Conservation (phyloP, 2,888 invertebrate species). For the Caenorhabditis japonica region DNA sequence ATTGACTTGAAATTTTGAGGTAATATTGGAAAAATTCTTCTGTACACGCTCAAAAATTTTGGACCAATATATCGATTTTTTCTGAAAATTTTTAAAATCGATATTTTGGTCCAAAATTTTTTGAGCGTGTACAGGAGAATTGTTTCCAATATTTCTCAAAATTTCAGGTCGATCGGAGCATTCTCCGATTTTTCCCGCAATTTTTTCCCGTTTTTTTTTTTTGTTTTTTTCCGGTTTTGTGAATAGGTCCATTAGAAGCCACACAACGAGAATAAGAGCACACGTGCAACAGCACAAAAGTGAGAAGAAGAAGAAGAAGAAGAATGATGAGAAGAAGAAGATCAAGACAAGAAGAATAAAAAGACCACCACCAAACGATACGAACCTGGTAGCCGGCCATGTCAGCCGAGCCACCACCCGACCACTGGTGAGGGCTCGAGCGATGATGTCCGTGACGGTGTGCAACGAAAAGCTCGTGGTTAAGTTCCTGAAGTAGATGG, state of each 20-base stretch:
- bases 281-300: constrained; percentile 2
- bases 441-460: constrained; percentile 49
- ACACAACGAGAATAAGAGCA: not conserved
- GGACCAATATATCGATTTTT: no score
- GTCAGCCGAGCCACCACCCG: constrained; percentile 44
- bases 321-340: constrained; percentile 6
- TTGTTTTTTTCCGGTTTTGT: no score
- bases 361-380: constrained; percentile 39
- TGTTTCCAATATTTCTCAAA: no score
- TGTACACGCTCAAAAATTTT: no score
- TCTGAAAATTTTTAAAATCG: no score
- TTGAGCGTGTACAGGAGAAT: no score
- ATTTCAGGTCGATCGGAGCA: no score
- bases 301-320: not conserved
- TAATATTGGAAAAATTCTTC: no score
- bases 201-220: no score
- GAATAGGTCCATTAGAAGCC: not conserved
- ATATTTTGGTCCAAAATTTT: no score
- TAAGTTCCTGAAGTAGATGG: constrained; percentile 63
- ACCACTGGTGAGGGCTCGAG: constrained; percentile 42
- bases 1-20: no score
- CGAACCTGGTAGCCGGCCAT: constrained; percentile 49
- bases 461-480: constrained; percentile 64
- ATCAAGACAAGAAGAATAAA: constrained; percentile 9
- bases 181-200: no score